Base-by-base conservation (phyloP, 2,888 invertebrate species). In the Pterostichus madidus region DNA sequence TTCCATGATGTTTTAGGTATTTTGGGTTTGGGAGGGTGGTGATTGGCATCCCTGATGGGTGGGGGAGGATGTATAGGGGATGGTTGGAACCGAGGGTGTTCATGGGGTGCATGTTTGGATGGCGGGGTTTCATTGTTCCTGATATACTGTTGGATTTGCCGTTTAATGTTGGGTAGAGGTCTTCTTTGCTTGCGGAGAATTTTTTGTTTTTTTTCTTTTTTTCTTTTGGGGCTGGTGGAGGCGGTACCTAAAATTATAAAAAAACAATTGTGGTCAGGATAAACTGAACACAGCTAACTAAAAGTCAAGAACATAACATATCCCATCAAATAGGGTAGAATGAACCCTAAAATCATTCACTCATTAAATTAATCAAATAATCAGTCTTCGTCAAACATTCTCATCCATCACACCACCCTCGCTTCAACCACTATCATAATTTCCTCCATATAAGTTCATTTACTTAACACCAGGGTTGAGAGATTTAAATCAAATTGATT, bases 161-260 rank as follows among this genome's bases (percentile, higher is more conserved):
- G 83, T 88, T 89, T 0, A 89, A 89, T 85, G 88, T 90, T 86
- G 89, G 88, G 83, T 93, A 93, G 85, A 93, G 85, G 86, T 93
- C 93, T 85, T 93, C 93, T 24, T 91, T 91, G 5, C 10, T 52
- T 6, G 6, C 0, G 6, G 39, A 8, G 1, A 17, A 7, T 88
- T 93, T 93, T 88, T 92, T 92, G 59, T 91, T 91, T 85, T 92
- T 92, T 86, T 92, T 94, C 87, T 93, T 93, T 83, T 94, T 94
- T 77, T 92, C 92, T 86, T 93, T 94, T 4, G 92, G 93, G 0
- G 94, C 94, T 0, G 96, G 95, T 1, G 97, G 96, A 44, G 97
- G 97, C 7, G 96, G 96, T 68, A 89, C 80, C 80, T 80, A 17
- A 3, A 24, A 49, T n/a, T 31, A 39, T 68, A 17, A 8, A 13